A percentile compares a stretch with the other conserved stretches of the same genome.
Evolutionary conservation across 2,888 invertebrate species (phyloP).

Genomic region (Phaedon cochleariae): DNA sequence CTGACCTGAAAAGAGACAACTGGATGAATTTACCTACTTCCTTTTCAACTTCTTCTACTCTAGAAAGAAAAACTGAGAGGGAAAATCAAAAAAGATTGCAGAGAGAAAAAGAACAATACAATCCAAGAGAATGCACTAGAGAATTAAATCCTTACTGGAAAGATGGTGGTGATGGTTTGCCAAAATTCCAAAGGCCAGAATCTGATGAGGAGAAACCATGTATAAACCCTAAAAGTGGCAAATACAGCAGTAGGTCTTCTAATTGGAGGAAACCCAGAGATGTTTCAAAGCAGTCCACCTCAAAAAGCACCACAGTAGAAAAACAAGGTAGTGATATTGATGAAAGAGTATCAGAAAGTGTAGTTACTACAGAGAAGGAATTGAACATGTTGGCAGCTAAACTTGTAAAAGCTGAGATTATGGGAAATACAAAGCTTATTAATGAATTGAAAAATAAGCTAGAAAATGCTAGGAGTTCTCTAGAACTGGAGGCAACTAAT

Average conservation of each 20-base stretch:
- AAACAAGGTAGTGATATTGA: neutral
- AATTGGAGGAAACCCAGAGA: slow-evolving; percentile 38
- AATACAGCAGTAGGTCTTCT: slow-evolving; percentile 14
- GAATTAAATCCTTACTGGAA: slow-evolving; percentile 96
- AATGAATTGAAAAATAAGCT: slow-evolving; percentile 77
- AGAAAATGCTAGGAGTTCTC: slow-evolving; percentile 70
- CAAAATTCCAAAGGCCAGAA: slow-evolving; percentile 65
- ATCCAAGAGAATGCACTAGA: slow-evolving; percentile 74
- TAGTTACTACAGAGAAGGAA: slow-evolving; percentile 71
- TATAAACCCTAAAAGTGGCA: slow-evolving; percentile 3
- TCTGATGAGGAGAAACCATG: slow-evolving; percentile 52
- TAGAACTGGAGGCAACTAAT: slow-evolving; percentile 31
- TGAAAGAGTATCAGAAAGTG: too few relatives aligned
- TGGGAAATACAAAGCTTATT: slow-evolving; percentile 80
- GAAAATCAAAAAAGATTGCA: slow-evolving; percentile 66
- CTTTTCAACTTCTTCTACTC: slow-evolving; percentile 58
- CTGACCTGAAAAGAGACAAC: slow-evolving; percentile 64
- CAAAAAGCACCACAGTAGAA: neutral
- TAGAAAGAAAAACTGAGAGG: slow-evolving; percentile 60
- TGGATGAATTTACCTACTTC: slow-evolving; percentile 80
- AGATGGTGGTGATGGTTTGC: slow-evolving; percentile 86
- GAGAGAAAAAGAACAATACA: slow-evolving; percentile 68
- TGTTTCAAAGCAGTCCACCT: neutral
- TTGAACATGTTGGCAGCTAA: slow-evolving; percentile 92
- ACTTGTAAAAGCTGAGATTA: slow-evolving; percentile 92